Percentiles rank a stretch among this genome's conserved stretches.
Conservation (phyloP, 1,140 invertebrate genomes). For the Onthophagus taurus region DNA sequence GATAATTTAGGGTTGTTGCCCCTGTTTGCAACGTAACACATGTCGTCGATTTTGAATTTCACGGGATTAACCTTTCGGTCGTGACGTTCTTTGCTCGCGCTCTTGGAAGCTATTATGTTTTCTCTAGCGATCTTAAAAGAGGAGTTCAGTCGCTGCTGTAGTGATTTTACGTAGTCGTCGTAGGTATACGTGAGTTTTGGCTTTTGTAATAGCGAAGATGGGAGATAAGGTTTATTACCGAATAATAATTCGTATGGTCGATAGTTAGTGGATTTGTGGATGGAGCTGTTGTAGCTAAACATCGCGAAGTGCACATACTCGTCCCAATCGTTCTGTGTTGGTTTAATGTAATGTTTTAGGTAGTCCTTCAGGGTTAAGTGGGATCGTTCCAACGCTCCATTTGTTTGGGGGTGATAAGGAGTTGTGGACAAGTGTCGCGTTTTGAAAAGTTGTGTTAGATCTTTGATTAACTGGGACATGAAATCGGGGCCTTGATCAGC, state of each 20-base stretch:
- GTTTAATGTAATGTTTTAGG: constrained; percentile 34
- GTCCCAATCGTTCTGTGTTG: constrained; percentile 35
- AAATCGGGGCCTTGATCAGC: constrained; percentile 32
- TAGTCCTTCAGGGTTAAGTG: constrained; percentile 37
- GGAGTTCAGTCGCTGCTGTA: too few species aligned
- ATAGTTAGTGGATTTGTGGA: constrained; percentile 24
- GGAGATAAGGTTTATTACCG: constrained; percentile 11
- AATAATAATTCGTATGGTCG: constrained; percentile 29
- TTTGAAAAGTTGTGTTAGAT: constrained; percentile 26
- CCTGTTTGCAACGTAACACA: constrained; percentile 2
- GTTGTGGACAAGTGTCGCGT: constrained; percentile 20
- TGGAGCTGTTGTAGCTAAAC: constrained; percentile 34
- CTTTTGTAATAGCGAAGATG: background rate
- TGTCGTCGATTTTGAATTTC: constrained; percentile 3
- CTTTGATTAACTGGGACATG: constrained; percentile 25
- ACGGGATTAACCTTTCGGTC: constrained; percentile 14
- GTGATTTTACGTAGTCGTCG: constrained; percentile 3
- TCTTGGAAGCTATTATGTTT: too few species aligned
- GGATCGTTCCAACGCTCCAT: constrained; percentile 28
- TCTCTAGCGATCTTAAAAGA: too few species aligned
- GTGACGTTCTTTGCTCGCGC: constrained; percentile 5
- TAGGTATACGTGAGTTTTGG: constrained; percentile 5
- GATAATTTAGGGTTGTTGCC: constrained; percentile 7
- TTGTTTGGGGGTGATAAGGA: constrained; percentile 13
- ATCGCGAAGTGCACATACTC: constrained; percentile 32